A percentile compares a stretch with the other conserved stretches of the same genome.
Conservation (phyloP, 2,888 invertebrate species). For the Hanleya hanleyi region DNA sequence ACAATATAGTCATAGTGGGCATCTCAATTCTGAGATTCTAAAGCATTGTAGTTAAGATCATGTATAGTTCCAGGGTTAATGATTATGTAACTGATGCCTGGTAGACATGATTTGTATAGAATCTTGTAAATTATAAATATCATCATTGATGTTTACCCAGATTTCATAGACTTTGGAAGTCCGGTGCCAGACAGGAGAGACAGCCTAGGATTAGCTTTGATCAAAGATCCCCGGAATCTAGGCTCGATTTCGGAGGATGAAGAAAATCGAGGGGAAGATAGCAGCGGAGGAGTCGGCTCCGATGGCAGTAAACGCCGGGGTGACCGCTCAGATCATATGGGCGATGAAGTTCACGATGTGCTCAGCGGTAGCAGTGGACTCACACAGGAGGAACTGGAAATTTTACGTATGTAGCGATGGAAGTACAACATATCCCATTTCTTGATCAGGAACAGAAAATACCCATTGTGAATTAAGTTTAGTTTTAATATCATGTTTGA, state of each 20-base stretch:
- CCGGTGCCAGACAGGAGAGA: not conserved
- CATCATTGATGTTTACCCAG: not conserved
- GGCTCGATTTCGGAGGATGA: slow-evolving; percentile 64
- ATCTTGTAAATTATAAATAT: no score
- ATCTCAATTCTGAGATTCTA: no score
- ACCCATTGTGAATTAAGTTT: no score
- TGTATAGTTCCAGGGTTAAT: no score
- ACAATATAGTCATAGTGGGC: no score
- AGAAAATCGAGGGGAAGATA: slow-evolving; percentile 42
- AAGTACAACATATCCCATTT: no score
- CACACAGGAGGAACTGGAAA: slow-evolving; percentile 56
- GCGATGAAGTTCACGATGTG: slow-evolving; percentile 44
- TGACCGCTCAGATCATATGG: slow-evolving; percentile 9
- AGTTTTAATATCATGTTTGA: no score
- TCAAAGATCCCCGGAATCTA: slow-evolving; percentile 51
- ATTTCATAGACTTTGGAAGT: not conserved
- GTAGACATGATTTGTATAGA: no score
- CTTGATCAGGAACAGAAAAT: no score
- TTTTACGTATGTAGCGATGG: slow-evolving; percentile 59
- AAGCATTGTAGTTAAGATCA: no score
- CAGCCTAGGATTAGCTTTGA: not conserved
- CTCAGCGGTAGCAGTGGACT: slow-evolving; percentile 49
- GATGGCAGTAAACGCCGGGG: slow-evolving; percentile 11
- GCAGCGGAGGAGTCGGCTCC: slow-evolving; percentile 29
- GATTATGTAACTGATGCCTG: no score